These are phyloP conservation scores for Conger conger DNA, from an alignment of 2,113 vertebrate species.

Conservation along the genomic window DNA sequence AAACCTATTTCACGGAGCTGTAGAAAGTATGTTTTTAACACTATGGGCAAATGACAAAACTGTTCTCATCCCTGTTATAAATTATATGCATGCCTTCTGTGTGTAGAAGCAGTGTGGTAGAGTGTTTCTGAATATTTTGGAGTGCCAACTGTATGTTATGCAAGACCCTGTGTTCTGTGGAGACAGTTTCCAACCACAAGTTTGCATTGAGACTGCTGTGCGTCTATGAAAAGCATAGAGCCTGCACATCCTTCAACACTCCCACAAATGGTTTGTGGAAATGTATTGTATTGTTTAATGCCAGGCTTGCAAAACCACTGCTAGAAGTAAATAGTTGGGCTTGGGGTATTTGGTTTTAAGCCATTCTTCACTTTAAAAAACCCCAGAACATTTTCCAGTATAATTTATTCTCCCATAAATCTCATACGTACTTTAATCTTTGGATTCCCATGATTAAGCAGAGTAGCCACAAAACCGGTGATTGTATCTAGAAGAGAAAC, in stretches of 20 bases:
- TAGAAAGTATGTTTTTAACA: background rate
- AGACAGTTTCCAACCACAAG: slow-evolving; percentile 31
- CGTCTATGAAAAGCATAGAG: slow-evolving; percentile 2
- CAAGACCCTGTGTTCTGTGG: background rate
- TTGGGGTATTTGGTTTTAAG: background rate
- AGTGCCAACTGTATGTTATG: slow-evolving; percentile 24
- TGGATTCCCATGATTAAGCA: background rate
- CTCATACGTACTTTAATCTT: background rate
- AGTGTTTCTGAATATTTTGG: background rate
- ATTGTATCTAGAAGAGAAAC: background rate
- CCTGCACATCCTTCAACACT: background rate
- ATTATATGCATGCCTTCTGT: background rate
- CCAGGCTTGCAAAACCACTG: background rate
- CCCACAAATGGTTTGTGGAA: background rate
- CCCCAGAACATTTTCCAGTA: background rate
- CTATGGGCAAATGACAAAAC: background rate
- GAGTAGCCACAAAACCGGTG: background rate
- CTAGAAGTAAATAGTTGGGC: background rate
- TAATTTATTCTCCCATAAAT: background rate
- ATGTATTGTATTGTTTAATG: slow-evolving; percentile 9
- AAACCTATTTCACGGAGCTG: background rate
- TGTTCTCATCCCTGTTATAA: background rate
- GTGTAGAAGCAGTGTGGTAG: background rate
- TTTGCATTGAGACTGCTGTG: slow-evolving; percentile 25
- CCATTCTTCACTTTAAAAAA: background rate